These are phyloP conservation scores for Priapulus caudatus DNA, from an alignment of 2,888 invertebrate species.

Conservation along the genomic window DNA sequence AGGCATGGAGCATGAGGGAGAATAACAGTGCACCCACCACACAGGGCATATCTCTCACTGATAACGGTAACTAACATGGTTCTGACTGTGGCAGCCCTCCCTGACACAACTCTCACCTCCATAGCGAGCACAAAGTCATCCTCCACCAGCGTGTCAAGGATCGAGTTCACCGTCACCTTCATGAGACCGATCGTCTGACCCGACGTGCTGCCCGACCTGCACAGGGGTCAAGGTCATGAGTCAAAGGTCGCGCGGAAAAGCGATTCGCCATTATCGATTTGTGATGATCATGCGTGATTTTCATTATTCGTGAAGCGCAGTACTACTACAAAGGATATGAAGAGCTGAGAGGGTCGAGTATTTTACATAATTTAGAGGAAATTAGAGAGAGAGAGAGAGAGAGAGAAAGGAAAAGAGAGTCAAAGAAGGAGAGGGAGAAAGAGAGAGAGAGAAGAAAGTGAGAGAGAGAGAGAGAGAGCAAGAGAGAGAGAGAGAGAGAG, in stretches of 20 bases:
- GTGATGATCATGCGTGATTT: background rate
- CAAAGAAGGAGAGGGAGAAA: no score
- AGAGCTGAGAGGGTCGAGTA: no score
- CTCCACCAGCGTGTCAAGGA: conserved; percentile 43
- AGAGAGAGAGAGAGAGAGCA: no score
- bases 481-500: no score
- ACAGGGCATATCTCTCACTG: background rate
- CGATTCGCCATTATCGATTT: background rate
- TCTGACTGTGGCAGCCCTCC: no score
- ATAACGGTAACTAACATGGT: background rate
- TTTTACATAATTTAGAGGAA: no score
- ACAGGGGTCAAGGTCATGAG: no score
- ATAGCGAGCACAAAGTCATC: conserved; percentile 44
- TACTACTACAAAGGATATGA: background rate
- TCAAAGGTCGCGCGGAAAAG: no score
- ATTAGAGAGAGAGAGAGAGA: no score
- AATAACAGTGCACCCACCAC: background rate
- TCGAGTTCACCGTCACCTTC: conserved; percentile 42
- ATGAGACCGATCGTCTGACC: conserved; percentile 43
- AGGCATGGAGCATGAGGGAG: conserved; percentile 6
- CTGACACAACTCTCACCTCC: no score
- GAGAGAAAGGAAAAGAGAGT: no score
- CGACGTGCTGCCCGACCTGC: conserved; percentile 43
- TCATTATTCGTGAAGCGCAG: background rate
- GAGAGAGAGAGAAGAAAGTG: no score